Conservation (phyloP, 2,797 vertebrate species). For the Schizothorax lantsangensis region DNA sequence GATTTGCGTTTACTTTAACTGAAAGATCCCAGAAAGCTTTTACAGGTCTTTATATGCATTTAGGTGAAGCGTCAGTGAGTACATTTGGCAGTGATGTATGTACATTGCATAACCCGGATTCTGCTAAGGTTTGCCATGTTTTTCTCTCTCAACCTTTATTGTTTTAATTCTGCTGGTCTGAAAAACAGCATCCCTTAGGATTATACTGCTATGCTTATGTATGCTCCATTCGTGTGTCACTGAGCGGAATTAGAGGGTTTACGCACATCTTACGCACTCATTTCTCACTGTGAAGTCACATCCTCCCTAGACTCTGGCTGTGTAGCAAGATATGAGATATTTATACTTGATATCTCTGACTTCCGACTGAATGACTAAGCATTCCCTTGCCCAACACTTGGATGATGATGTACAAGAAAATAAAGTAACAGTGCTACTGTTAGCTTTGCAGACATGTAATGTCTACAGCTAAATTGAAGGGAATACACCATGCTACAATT, state of each 20-base stretch:
- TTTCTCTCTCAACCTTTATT: slow-evolving; percentile 5
- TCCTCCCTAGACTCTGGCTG: neutral
- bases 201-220: neutral
- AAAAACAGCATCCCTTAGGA: slow-evolving; percentile 10
- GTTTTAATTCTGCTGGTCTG: slow-evolving; percentile 20
- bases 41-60: neutral
- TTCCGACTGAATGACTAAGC: neutral
- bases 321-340: neutral
- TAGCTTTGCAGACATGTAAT: neutral
- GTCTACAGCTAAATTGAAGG: neutral
- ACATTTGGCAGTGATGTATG: neutral
- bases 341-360: neutral
- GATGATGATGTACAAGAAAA: neutral
- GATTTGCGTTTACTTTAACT: neutral
- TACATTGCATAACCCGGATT: slow-evolving; percentile 16
- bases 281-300: neutral
- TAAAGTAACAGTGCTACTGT: neutral
- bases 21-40: neutral
- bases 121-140: neutral
- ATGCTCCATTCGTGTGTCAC: slow-evolving; percentile 9
- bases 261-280: slow-evolving; percentile 19
- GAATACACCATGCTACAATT: neutral
- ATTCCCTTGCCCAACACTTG: neutral
- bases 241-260: slow-evolving; percentile 21
- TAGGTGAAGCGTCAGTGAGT: neutral